Conservation (phyloP, 1,140 invertebrate species). For the Archivesica marissinica region DNA sequence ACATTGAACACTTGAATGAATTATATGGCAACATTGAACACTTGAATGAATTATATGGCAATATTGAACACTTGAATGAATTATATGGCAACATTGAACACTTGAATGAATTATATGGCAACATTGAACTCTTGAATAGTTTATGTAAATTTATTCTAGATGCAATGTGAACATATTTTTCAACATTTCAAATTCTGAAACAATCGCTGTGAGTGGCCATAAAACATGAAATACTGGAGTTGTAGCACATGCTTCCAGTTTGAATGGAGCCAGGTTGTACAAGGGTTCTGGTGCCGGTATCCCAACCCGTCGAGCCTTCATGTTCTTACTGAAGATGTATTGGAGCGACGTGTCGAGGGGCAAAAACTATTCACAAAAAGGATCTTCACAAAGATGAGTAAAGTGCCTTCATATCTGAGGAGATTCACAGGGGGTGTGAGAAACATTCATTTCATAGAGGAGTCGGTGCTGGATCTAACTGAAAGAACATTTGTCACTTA, state of each 20-base stretch:
- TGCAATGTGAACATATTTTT: neutral
- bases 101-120: too few species aligned
- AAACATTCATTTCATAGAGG: slow-evolving; percentile 39
- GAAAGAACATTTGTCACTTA: slow-evolving; percentile 26
- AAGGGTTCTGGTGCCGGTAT: slow-evolving; percentile 40
- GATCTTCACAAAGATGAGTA: slow-evolving; percentile 40
- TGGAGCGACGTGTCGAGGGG: slow-evolving; percentile 4
- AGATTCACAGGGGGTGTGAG: slow-evolving; percentile 43
- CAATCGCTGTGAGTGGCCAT: too few species aligned
- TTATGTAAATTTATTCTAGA: neutral
- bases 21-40: too few species aligned
- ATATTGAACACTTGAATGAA: too few species aligned
- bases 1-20: too few species aligned
- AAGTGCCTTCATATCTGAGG: slow-evolving; percentile 32
- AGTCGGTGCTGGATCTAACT: slow-evolving; percentile 43
- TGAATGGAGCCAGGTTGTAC: slow-evolving; percentile 37
- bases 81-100: too few species aligned
- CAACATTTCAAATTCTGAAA: neutral
- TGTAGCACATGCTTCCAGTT: neutral
- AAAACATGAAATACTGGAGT: slow-evolving; percentile 29
- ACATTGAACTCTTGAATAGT: neutral
- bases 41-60: too few species aligned
- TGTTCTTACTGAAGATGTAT: slow-evolving; percentile 37
- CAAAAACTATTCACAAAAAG: slow-evolving; percentile 45
- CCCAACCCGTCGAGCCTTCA: slow-evolving; percentile 42